Evolutionary conservation across 2,113 vertebrate genomes (phyloP).

Genomic region (Poeciliopsis prolifica): DNA sequence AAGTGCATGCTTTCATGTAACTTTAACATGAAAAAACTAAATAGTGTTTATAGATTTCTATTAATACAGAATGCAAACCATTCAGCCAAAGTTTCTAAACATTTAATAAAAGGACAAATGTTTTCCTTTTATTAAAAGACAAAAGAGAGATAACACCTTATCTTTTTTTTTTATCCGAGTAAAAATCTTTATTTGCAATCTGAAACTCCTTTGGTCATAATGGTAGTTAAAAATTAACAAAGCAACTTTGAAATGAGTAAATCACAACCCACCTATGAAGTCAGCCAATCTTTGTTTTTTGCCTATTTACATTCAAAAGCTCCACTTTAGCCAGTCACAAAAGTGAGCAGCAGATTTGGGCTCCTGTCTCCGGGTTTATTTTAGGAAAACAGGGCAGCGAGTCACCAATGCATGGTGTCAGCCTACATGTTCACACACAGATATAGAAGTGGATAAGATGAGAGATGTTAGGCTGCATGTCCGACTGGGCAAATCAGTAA

Average conservation of each 20-base stretch:
- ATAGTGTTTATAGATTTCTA: too few species aligned
- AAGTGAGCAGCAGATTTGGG: conserved; percentile 49
- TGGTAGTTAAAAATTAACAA: background rate
- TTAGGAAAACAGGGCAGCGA: conserved; percentile 73
- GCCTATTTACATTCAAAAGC: conserved; percentile 1
- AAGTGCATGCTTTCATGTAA: background rate
- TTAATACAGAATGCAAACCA: too few species aligned
- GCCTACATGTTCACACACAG: conserved; percentile 58
- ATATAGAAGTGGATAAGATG: conserved; percentile 18
- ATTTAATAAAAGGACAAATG: background rate
- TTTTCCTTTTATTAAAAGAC: too few species aligned
- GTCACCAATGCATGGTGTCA: conserved; percentile 46
- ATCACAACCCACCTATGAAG: background rate
- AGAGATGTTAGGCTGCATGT: background rate
- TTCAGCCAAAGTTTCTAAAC: background rate
- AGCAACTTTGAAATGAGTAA: background rate
- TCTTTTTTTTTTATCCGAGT: background rate
- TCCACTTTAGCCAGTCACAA: conserved; percentile 6
- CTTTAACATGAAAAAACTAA: too few species aligned
- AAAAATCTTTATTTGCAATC: too few species aligned
- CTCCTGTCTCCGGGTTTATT: conserved; percentile 63
- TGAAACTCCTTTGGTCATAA: background rate
- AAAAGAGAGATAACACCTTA: background rate
- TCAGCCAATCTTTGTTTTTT: background rate
- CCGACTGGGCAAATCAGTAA: background rate